phyloP scores from a whole-genome alignment of 1,140 invertebrate species.

The Megalopta genalis region DNA sequence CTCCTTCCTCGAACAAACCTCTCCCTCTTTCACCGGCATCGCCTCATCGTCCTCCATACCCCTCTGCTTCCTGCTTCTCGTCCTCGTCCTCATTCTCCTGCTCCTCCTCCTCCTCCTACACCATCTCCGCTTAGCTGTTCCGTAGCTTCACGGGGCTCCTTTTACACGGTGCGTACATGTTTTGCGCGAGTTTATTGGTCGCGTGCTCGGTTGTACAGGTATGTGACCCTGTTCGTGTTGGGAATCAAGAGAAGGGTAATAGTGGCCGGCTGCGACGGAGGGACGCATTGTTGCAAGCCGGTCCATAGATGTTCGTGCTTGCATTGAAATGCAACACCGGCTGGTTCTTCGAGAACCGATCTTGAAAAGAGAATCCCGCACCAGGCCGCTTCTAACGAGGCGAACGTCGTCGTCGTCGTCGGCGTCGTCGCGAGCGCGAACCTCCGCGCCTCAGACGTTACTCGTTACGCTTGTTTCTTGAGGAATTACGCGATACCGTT shows the following conservation, averaged over 20 bases:
- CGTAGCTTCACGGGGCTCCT: constrained; percentile 24
- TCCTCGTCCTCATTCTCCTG: no score
- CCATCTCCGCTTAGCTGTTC: no score
- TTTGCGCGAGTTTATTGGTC: constrained; percentile 64
- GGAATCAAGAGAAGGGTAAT: constrained; percentile 37
- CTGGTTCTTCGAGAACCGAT: not conserved
- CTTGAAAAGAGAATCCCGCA: not conserved
- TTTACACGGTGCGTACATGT: constrained; percentile 55
- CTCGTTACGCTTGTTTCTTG: no score
- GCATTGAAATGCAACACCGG: constrained; percentile 21
- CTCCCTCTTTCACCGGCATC: not conserved
- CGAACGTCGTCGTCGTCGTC: not conserved
- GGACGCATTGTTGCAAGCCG: constrained; percentile 13
- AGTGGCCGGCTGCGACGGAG: not conserved
- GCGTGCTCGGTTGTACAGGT: constrained; percentile 48
- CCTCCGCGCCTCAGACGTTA: no score
- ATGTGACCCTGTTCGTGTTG: constrained; percentile 52
- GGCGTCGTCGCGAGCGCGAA: no score
- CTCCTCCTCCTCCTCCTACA: no score
- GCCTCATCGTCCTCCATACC: not conserved
- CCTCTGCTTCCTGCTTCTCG: not conserved
- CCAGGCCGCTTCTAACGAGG: not conserved
- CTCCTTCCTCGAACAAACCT: constrained; percentile 4
- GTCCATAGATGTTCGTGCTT: not conserved
- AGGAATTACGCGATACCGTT: no score